Evolutionary conservation across 2,797 vertebrate genomes (phyloP), one percentile per base, ranked within the genome.

Genomic region (Chaetodon trifasciatus): DNA sequence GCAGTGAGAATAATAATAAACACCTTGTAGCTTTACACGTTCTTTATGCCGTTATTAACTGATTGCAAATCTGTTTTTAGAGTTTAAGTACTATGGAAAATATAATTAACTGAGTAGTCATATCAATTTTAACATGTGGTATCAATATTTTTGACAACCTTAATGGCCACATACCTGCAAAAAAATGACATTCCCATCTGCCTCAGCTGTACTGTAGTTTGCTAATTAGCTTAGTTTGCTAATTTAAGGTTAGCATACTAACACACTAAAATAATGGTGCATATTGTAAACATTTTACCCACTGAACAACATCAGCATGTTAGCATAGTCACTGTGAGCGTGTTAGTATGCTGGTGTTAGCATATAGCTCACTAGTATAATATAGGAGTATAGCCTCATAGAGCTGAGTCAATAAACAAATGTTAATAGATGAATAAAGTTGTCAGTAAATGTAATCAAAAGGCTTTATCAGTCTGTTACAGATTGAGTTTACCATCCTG

Each of bases 401-500:
- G 35, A 58, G 37, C 50, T 6, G 15, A 13, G 6, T 32, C 28
- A 32, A 32, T 32, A 4, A 32, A 32, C 28, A 32, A 32, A 32
- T 32, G 3, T 32, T 32, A 62, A 67, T 61, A 42, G 32, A 4
- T 55, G 1, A 32, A 63, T 21, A 17, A 28, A 50, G 42, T 17
- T 50, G 56, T 57, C 35, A 42, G 17, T 62, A 63, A 52, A 55
- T 40, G 40, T 68, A 70, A 70, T 15, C 8, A 46, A 24, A 58
- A 61, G 1, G n/a, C 49, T 53, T 77, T 66, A 19, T 64, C 53
- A n/a, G 8, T n/a, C 3, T 7, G 37, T 47, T 62, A 6, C 57
- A 53, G 68, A 78, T 68, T 81, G 63, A 84, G 69, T 53, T 57
- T 65, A 35, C 21, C 50, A 46, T 66, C 44, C 50, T 44, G 46